Evolutionary conservation across 1,140 invertebrate species (phyloP), one percentile per base, ranked within the genome.

Genomic region (Bacillus rossius): DNA sequence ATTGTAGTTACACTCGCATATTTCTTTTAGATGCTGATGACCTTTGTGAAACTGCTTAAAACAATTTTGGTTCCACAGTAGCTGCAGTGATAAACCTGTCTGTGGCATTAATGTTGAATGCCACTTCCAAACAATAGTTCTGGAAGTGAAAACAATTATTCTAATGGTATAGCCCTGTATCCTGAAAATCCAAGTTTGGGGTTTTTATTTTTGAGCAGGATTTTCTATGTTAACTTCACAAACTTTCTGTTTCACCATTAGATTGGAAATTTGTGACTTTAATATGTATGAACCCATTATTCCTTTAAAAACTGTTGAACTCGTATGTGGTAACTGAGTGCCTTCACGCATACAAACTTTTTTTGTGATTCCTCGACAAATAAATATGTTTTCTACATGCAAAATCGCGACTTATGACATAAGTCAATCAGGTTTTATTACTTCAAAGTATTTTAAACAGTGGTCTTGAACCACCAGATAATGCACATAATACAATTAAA

Each of bases 271-370:
- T 66, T 47, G 17, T 65, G 67, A 14, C 61, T 63, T 23, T 67
- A 0, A 61, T 16, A 47, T 68, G 66, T 2, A 59, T 54, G 57
- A 77, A 72, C n/a, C 65, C 62, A 65, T n/a, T 69, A 76, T 2
- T 67, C 55, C 37, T 66, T 60, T 10, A 67, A 59, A 63, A 77
- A 77, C 43, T 67, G 38, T 60, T 45, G 45, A 76, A 74, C 17
- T 69, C 55, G 45, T 42, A 60, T n/a, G 29, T 40, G 61, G 37
- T 63, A 62, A 49, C 61, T 59, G 38, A 22, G 23, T 53, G 26
- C 8, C 71, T 59, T 73, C 72, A 62, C 80, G 77, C 0, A 69
- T 69, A 22, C 78, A 69, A 5, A 64, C 2, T 20, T 14, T 26
- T 19, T 58, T 49, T 2, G 60, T 57, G 17, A 64, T 59, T 7